Conservation (phyloP, 2,113 vertebrate species). For the Reinhardtius hippoglossoides region DNA sequence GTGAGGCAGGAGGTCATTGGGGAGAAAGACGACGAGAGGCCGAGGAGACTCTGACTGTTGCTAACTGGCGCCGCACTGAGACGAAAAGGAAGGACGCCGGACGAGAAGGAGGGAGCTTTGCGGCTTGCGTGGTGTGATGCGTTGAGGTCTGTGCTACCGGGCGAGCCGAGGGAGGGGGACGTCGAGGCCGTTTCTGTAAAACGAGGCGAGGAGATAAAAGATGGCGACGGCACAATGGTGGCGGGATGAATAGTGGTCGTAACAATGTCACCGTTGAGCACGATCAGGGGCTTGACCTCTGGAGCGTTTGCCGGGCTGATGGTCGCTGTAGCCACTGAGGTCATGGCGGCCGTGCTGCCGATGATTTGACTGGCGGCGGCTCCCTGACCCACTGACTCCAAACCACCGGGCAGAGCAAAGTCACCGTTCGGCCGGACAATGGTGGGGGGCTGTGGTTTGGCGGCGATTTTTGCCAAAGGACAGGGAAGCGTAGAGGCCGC, state of each 20-base stretch:
- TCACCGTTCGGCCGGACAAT: conserved; percentile 49
- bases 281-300: conserved; percentile 72
- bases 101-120: conserved; percentile 49
- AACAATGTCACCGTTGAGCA: conserved; percentile 69
- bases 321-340: conserved; percentile 34
- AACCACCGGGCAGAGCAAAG: conserved; percentile 18
- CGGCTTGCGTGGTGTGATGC: conserved; percentile 26
- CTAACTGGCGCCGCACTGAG: conserved; percentile 48
- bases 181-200: conserved; percentile 59
- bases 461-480: conserved; percentile 66
- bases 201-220: conserved; percentile 57
- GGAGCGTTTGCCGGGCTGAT: conserved; percentile 33
- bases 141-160: conserved; percentile 47
- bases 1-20: conserved; percentile 39
- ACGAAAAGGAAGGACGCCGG: conserved; percentile 57
- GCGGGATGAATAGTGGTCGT: conserved; percentile 58
- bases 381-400: conserved; percentile 37
- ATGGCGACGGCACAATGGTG: conserved; percentile 51
- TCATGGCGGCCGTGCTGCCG: conserved; percentile 25
- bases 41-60: conserved; percentile 59
- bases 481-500: conserved; percentile 43
- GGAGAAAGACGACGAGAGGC: conserved; percentile 51
- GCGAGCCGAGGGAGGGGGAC: conserved; percentile 38
- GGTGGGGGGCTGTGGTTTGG: conserved; percentile 54
- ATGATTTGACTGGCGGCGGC: conserved; percentile 25